A percentile compares a stretch with the other conserved stretches of the same genome.
phyloP scores from a whole-genome alignment of 2,888 invertebrate genomes.

The Eilema sororculum region DNA sequence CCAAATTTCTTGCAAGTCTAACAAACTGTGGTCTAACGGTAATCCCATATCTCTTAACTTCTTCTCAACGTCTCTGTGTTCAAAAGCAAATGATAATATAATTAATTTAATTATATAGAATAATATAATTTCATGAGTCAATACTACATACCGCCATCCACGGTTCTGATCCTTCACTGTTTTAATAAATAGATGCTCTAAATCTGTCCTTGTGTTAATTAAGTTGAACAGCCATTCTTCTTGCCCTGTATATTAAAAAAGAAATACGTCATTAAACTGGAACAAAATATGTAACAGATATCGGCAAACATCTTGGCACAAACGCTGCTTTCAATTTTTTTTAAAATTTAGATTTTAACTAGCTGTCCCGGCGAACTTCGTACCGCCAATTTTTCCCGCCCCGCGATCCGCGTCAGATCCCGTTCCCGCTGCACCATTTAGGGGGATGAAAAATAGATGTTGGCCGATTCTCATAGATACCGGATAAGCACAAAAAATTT shows the following conservation, averaged over 20 bases:
- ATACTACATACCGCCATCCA: conserved; percentile 69
- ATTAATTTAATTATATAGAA: neutral
- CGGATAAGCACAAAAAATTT: too few relatives aligned
- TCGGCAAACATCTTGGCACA: too few relatives aligned
- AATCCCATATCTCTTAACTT: conserved; percentile 69
- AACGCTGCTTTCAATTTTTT: too few relatives aligned
- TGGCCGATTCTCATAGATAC: too few relatives aligned
- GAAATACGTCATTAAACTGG: too few relatives aligned
- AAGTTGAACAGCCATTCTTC: conserved; percentile 78
- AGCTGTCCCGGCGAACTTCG: too few relatives aligned
- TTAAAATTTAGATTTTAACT: too few relatives aligned
- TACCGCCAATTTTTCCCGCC: too few relatives aligned
- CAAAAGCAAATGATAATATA: conserved; percentile 13
- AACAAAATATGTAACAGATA: too few relatives aligned
- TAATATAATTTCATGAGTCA: neutral
- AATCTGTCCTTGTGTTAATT: conserved; percentile 70
- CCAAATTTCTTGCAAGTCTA: conserved; percentile 79
- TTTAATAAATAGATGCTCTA: conserved; percentile 70
- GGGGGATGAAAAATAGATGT: too few relatives aligned
- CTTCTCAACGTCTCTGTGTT: conserved; percentile 76
- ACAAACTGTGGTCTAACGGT: conserved; percentile 76
- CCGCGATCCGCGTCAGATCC: too few relatives aligned
- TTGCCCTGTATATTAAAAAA: conserved; percentile 4
- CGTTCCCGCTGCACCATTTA: too few relatives aligned
- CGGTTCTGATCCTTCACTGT: conserved; percentile 59